Base-by-base conservation (phyloP, 2,888 invertebrate genomes). In the Octonoba sinensis region DNA sequence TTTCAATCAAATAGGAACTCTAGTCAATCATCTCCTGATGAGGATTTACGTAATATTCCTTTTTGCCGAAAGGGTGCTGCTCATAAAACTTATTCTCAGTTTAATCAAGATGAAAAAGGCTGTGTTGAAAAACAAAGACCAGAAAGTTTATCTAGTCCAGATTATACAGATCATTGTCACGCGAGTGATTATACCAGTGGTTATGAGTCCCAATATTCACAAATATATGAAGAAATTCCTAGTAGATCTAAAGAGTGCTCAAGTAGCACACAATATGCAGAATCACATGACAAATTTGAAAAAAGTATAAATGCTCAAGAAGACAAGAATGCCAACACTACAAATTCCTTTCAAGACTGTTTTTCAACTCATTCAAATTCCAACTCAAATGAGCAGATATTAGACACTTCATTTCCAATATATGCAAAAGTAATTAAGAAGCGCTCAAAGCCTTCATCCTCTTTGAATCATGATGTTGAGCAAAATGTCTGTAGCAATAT, bases 351-450 rank as follows among this genome's bases (percentile, higher is more conserved):
- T 54, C 62, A 47, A 57, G 66, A 72, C 47, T 57, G 60, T 8
- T 46, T 71, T 57, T 16, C 64, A 16, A 16, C 65, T 15, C 60
- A 62, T 51, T 22, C 78, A 18, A 22, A 27, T 65, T 47, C 36
- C 15, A 66, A 66, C 54, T 59, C 62, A 27, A 54, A 8, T 20
- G 70, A 77, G n/a, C 51, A 51, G 27, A 70, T 56, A 64, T 44
- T 70, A 6, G 79, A 81, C 57, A 36, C 79, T 24, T 81, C 79
- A 18, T 69, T 81, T 66, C 79, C 79, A 20, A 81, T 81, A n/a
- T 81, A 81, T 81, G 79, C 79, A 16, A 73, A 81, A 69, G 79
- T 81, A 22, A 74, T 81, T 46, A 81, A 81, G 24, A 81, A 81
- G 22, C 79, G 79, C 57, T 73, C 79, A 49, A 81, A 81, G 49